phyloP scores from a whole-genome alignment of 2,888 invertebrate species.

The Alentia gelatinosa region DNA sequence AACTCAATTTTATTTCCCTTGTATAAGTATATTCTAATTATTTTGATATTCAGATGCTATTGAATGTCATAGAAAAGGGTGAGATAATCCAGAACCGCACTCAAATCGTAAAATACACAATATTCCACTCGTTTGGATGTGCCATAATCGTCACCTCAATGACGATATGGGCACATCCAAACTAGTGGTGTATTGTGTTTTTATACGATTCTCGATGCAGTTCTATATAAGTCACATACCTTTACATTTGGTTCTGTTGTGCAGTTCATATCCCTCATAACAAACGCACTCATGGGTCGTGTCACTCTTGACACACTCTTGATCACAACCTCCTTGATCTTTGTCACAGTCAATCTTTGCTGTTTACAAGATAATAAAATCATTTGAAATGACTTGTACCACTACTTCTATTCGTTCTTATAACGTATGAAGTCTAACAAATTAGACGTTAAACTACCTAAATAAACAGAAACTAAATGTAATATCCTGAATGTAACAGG shows the following conservation, averaged over 20 bases:
- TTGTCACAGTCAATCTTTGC: background rate
- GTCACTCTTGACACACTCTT: background rate
- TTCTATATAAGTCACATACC: background rate
- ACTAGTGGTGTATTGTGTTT: background rate
- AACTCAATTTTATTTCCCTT: too few relatives aligned
- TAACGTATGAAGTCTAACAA: background rate
- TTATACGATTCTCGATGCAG: background rate
- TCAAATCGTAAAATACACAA: background rate
- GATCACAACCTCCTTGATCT: background rate
- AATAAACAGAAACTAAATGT: background rate
- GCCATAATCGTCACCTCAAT: background rate
- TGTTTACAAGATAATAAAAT: background rate
- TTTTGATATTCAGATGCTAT: too few relatives aligned
- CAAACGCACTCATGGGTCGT: background rate
- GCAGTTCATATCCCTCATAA: background rate
- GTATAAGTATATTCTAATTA: too few relatives aligned
- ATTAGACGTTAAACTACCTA: background rate
- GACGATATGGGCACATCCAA: background rate
- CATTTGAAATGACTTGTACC: background rate
- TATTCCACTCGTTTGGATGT: background rate
- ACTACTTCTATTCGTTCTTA: background rate
- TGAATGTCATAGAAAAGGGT: too few relatives aligned
- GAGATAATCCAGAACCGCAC: too few relatives aligned
- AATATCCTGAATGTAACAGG: background rate
- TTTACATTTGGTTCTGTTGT: background rate